These are phyloP conservation scores for Malurus alboscapulatus DNA, from an alignment of 2,113 vertebrate species.

Conservation along the genomic window DNA sequence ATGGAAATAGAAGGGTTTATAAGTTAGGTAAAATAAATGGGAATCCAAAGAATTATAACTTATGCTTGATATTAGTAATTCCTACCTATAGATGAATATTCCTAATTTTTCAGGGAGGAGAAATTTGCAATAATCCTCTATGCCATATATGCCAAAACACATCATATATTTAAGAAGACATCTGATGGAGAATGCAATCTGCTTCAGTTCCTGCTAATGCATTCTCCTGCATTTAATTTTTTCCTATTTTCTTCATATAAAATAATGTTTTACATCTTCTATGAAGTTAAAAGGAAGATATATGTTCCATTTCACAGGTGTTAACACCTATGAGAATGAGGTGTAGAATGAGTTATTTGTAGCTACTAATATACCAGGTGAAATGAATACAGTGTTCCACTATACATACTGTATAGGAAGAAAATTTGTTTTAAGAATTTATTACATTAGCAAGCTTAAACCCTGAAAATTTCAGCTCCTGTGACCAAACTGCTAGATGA, in stretches of 20 bases:
- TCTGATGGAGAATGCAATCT: not conserved
- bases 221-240: not conserved
- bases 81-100: not conserved
- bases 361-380: not conserved
- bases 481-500: not conserved
- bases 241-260: not conserved
- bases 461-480: not conserved
- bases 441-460: not conserved
- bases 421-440: not conserved
- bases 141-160: not conserved
- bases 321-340: not conserved
- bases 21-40: not conserved
- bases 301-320: not conserved
- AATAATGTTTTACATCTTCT: not conserved
- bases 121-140: not conserved
- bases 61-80: not conserved
- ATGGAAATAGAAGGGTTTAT: not conserved
- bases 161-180: not conserved
- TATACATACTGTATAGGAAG: not conserved
- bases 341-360: not conserved
- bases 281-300: not conserved
- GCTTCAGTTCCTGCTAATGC: not conserved
- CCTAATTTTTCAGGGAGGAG: not conserved
- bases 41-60: not conserved
- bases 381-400: not conserved